These are phyloP conservation scores for Trisateles emortualis DNA, from an alignment of 2,888 invertebrate species.

Conservation along the genomic window DNA sequence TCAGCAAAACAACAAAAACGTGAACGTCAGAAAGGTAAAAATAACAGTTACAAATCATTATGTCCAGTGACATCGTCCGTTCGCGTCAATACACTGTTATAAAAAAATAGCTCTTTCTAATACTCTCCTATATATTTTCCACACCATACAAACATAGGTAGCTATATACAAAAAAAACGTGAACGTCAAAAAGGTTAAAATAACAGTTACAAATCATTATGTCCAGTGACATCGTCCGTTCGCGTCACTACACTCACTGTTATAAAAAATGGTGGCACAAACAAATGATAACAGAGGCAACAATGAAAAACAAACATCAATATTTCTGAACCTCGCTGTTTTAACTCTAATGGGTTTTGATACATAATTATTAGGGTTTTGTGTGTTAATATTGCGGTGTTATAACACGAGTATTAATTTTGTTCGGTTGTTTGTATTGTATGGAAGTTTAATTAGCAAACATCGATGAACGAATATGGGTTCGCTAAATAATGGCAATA, in stretches of 20 bases:
- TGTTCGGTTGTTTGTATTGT: neutral
- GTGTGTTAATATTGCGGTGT: constrained; percentile 15
- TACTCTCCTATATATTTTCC: no score
- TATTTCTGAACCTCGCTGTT: constrained; percentile 36
- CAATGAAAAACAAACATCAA: constrained; percentile 51
- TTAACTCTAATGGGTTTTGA: constrained; percentile 47
- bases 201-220: constrained; percentile 42
- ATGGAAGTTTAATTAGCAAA: neutral
- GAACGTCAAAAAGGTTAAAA: constrained; percentile 20
- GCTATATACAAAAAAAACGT: no score
- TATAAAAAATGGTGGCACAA: constrained; percentile 28
- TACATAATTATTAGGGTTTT: constrained; percentile 46
- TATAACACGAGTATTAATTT: neutral
- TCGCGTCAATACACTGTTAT: constrained; percentile 18
- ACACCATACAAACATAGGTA: no score
- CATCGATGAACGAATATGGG: neutral
- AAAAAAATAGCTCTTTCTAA: no score
- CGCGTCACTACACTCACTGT: constrained; percentile 17
- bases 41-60: constrained; percentile 42
- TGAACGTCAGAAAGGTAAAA: no score
- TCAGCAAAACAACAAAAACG: no score
- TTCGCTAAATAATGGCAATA: no score
- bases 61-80: constrained; percentile 21
- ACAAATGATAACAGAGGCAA: constrained; percentile 41
- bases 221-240: constrained; percentile 21